A percentile compares a stretch with the other conserved stretches of the same genome.
Evolutionary conservation across 2,888 invertebrate species (phyloP).

Genomic region (Eristalinus sepulchralis): DNA sequence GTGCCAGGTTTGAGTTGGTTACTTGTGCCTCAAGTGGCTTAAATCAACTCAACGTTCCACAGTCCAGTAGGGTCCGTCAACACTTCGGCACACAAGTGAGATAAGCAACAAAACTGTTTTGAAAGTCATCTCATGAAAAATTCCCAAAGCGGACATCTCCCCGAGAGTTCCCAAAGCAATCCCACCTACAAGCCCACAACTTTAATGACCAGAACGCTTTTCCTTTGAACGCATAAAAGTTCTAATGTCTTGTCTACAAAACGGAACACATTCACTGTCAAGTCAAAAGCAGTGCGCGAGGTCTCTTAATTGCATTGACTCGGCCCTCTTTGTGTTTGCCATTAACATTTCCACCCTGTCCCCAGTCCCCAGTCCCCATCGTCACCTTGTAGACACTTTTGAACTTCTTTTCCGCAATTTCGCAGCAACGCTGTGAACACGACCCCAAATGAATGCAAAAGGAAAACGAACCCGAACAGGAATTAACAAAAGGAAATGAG

Average conservation of each 20-base stretch:
- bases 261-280: slow-evolving; percentile 13
- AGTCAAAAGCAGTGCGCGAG: slow-evolving; percentile 35
- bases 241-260: background rate
- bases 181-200: too few species aligned
- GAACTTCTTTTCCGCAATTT: slow-evolving; percentile 30
- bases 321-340: slow-evolving; percentile 26
- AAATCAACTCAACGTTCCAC: too few species aligned
- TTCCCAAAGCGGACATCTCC: too few species aligned
- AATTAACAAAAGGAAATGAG: slow-evolving; percentile 57
- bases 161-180: too few species aligned
- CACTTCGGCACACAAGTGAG: too few species aligned
- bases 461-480: background rate
- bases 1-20: too few species aligned
- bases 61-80: too few species aligned
- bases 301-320: slow-evolving; percentile 62
- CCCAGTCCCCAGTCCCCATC: background rate
- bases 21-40: too few species aligned
- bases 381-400: slow-evolving; percentile 4
- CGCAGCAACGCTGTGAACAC: slow-evolving; percentile 32
- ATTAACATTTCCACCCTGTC: slow-evolving; percentile 22
- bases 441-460: background rate
- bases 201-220: background rate
- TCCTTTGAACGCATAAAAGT: background rate
- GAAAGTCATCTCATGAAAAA: too few species aligned
- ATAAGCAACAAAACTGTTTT: too few species aligned